A percentile compares a stretch with the other conserved stretches of the same genome.
Evolutionary conservation across 2,888 invertebrate genomes (phyloP).

Genomic region (Spisula solida): DNA sequence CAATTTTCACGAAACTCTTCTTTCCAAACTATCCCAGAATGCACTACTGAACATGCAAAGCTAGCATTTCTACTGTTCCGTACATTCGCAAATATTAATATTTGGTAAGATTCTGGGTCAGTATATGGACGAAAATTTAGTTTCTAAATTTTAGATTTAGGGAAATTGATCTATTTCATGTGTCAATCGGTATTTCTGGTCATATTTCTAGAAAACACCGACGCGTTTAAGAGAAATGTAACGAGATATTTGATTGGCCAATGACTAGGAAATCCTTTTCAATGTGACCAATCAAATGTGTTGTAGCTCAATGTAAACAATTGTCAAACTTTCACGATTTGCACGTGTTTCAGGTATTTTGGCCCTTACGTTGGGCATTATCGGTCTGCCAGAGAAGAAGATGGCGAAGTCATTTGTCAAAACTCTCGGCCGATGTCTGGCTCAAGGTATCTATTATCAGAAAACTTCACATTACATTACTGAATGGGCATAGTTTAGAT

Average conservation of each 20-base stretch:
- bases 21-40: constrained; percentile 79
- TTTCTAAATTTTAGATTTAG: not conserved
- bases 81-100: constrained; percentile 18
- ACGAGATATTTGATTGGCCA: constrained; percentile 61
- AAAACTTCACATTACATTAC: not conserved
- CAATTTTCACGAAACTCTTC: constrained; percentile 66
- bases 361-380: not conserved
- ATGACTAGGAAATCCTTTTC: constrained; percentile 50
- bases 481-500: too few relatives aligned
- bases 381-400: constrained; percentile 24
- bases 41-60: constrained; percentile 65
- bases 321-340: constrained; percentile 47
- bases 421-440: constrained; percentile 32
- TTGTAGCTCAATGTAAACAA: constrained; percentile 33
- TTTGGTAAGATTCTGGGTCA: not conserved
- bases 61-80: constrained; percentile 27
- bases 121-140: not conserved
- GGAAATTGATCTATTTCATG: not conserved
- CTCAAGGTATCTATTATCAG: constrained; percentile 42
- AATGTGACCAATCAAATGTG: constrained; percentile 61
- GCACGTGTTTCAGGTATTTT: constrained; percentile 51
- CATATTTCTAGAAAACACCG: not conserved
- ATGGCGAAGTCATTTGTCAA: constrained; percentile 67
- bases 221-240: not conserved
- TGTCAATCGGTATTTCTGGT: not conserved